Base-by-base conservation (phyloP, 2,888 invertebrate genomes). In the Diadegma fenestrale region DNA sequence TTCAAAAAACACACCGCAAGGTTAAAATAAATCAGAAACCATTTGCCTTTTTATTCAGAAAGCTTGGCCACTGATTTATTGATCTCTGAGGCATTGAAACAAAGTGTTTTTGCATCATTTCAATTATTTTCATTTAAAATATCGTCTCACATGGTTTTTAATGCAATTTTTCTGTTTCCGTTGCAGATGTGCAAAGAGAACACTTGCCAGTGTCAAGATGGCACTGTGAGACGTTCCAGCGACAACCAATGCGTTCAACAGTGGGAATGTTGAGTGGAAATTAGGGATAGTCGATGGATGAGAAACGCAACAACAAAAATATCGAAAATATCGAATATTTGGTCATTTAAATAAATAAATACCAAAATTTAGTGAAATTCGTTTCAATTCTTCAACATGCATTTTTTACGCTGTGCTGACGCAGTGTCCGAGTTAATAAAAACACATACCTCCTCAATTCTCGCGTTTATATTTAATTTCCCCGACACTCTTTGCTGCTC, bases 101-200 rank as follows among this genome's bases (percentile, higher is more conserved):
- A n/a, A n/a, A n/a, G n/a, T n/a, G n/a, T n/a, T n/a, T n/a, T n/a
- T n/a, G n/a, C n/a, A n/a, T n/a, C n/a, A n/a, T n/a, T n/a, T n/a
- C n/a, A n/a, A n/a, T n/a, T n/a, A n/a, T n/a, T n/a, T n/a, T n/a
- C n/a, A n/a, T n/a, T n/a, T n/a, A n/a, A n/a, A n/a, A n/a, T n/a
- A n/a, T n/a, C 45, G 5, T 37, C 17, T 43, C 19, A 7, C n/a
- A 5, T 22, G 22, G 33, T 33, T 7, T 43, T 41, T 61, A 10
- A 41, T 10, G 51, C 41, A 41, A 26, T 51, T 33, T 54, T 41
- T 45, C 10, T 0, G 41, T 77, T 66, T 7, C 14, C n/a, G 19
- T 69, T 78, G 19, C 68, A 78, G 78, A 45, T 43, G 66, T 78
- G 78, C 58, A 78, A n/a, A 58, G 5, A 7, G 12, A 6, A 78